Conservation (phyloP, 2,797 vertebrate genomes). For the Sarcophilus harrisii region DNA sequence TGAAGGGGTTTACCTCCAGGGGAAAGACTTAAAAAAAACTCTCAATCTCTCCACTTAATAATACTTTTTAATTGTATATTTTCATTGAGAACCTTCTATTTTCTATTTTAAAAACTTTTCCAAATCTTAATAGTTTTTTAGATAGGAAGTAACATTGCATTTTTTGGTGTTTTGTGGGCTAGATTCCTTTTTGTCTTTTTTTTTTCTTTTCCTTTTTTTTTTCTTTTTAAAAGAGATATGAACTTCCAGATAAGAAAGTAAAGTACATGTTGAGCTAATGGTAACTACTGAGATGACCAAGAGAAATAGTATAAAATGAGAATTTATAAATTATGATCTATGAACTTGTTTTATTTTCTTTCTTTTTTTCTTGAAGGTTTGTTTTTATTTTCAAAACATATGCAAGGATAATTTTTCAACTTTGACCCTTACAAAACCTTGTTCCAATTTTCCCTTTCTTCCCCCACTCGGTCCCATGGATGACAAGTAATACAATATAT, state of each 20-base stretch:
- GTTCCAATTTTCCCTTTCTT: no score
- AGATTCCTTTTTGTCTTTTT: neutral
- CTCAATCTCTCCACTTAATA: conserved; percentile 25
- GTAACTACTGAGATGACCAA: neutral
- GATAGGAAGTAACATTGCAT: conserved; percentile 58
- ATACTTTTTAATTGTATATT: conserved; percentile 56
- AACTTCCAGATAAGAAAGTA: neutral
- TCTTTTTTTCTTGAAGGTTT: no score
- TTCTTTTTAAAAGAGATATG: neutral
- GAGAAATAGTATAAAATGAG: neutral
- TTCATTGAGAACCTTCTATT: conserved; percentile 48
- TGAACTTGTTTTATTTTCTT: neutral
- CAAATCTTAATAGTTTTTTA: conserved; percentile 50
- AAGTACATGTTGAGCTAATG: neutral
- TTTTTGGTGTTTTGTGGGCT: neutral
- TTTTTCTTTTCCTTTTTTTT: neutral
- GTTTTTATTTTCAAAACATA: no score
- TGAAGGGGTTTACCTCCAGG: conserved; percentile 5
- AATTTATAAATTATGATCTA: neutral
- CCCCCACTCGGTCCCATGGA: no score
- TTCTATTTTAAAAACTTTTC: conserved; percentile 55
- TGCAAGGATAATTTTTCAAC: no score
- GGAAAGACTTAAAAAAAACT: neutral
- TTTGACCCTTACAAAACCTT: no score
- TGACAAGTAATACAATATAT: no score